These are phyloP conservation scores for Gallinago paraguaiae DNA, from an alignment of 2,113 vertebrate genomes.

Conservation along the genomic window DNA sequence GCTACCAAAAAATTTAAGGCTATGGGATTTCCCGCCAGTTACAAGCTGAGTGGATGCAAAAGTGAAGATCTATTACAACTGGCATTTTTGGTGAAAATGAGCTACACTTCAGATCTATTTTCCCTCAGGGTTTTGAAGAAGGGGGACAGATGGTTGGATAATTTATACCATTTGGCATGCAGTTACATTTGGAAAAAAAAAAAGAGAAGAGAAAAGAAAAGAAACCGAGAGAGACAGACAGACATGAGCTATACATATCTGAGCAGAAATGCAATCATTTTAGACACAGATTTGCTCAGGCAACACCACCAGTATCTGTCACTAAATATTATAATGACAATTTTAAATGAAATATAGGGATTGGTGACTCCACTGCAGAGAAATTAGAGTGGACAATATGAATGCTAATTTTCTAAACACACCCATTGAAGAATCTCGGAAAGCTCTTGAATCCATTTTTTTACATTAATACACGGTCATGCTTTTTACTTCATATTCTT, in stretches of 20 bases:
- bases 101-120: slow-evolving; percentile 59
- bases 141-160: slow-evolving; percentile 68
- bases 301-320: slow-evolving; percentile 23
- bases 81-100: slow-evolving; percentile 58
- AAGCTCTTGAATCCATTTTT: neutral
- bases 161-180: slow-evolving; percentile 72
- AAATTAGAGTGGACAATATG: neutral
- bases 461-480: neutral
- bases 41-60: slow-evolving; percentile 7
- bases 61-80: slow-evolving; percentile 50
- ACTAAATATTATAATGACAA: slow-evolving; percentile 23
- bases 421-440: neutral
- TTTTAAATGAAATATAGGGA: neutral
- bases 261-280: slow-evolving; percentile 10
- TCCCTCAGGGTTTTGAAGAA: slow-evolving; percentile 58
- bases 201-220: slow-evolving; percentile 25
- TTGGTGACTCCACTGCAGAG: neutral
- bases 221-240: slow-evolving; percentile 49
- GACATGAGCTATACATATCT: slow-evolving; percentile 58
- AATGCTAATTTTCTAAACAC: neutral
- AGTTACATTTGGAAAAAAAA: slow-evolving; percentile 9
- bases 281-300: slow-evolving; percentile 32
- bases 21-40: slow-evolving; percentile 8
- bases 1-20: neutral
- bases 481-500: neutral